Percentiles rank a stretch among this genome's conserved stretches.
Evolutionary conservation across 1,140 invertebrate species (phyloP).

Genomic region (Tetragonula clypearis): DNA sequence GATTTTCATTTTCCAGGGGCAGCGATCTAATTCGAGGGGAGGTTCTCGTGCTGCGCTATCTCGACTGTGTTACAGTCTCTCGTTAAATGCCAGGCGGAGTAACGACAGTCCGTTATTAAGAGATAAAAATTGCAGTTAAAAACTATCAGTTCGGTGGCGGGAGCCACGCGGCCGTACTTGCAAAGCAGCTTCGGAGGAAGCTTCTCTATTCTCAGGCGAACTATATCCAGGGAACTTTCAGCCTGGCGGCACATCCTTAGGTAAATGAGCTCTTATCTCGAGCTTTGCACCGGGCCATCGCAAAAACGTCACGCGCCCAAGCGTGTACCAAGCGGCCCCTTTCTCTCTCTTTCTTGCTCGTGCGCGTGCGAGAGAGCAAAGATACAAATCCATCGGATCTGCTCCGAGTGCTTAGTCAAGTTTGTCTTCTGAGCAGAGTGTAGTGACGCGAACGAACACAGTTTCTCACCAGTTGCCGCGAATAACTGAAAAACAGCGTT

Average conservation of each 20-base stretch:
- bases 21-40: neutral
- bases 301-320: conserved; percentile 30
- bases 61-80: no score
- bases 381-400: neutral
- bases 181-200: neutral
- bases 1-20: conserved; percentile 15
- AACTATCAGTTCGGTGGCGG: conserved; percentile 17
- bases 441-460: neutral
- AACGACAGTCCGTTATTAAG: conserved; percentile 14
- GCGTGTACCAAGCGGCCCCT: neutral
- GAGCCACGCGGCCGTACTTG: neutral
- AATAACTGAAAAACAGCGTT: conserved; percentile 9
- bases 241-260: conserved; percentile 5
- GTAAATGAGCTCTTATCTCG: conserved; percentile 49
- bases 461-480: neutral
- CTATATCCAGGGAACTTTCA: conserved; percentile 8
- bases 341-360: neutral
- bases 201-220: neutral
- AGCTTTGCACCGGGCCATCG: neutral
- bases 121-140: conserved; percentile 48
- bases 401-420: neutral
- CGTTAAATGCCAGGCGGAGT: neutral
- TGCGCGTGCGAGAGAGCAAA: neutral
- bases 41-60: neutral
- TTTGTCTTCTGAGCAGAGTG: neutral